phyloP scores from a whole-genome alignment of 2,797 vertebrate genomes.

The Myoxocephalus aenaeus region DNA sequence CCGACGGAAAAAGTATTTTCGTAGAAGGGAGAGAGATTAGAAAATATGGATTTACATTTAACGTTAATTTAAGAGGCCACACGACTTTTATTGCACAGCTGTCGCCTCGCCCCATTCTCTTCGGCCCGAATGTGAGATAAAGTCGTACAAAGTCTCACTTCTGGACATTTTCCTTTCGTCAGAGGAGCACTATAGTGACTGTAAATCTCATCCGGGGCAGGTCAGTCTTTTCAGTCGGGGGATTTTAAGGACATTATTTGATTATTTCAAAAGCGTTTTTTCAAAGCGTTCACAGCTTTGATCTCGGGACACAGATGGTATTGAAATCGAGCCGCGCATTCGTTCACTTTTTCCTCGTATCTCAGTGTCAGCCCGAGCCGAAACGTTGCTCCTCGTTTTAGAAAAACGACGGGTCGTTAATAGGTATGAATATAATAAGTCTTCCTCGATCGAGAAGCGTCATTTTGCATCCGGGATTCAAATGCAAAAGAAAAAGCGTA shows the following conservation, averaged over 20 bases:
- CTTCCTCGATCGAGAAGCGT: slow-evolving; percentile 1
- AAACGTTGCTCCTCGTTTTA: slow-evolving; percentile 11
- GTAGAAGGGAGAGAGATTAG: slow-evolving; percentile 58
- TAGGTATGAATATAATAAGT: neutral
- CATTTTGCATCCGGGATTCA: slow-evolving; percentile 30
- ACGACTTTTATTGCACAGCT: slow-evolving; percentile 77
- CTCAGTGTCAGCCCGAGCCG: slow-evolving; percentile 23
- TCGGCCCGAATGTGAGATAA: slow-evolving; percentile 71
- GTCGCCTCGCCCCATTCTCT: slow-evolving; percentile 59
- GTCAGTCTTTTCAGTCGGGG: slow-evolving; percentile 57
- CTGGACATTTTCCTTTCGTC: slow-evolving; percentile 54
- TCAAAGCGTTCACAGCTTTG: slow-evolving; percentile 61
- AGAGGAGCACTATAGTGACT: slow-evolving; percentile 42
- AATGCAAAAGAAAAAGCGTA: slow-evolving; percentile 18
- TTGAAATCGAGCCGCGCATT: slow-evolving; percentile 53
- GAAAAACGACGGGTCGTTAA: slow-evolving; percentile 3
- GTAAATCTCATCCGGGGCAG: slow-evolving; percentile 65
- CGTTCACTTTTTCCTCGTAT: slow-evolving; percentile 55
- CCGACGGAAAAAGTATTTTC: slow-evolving; percentile 64
- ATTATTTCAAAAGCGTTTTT: slow-evolving; percentile 32
- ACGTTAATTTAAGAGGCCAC: slow-evolving; percentile 73
- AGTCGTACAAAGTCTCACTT: slow-evolving; percentile 56
- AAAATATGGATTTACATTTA: slow-evolving; percentile 63
- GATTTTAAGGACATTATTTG: slow-evolving; percentile 66
- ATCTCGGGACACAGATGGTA: slow-evolving; percentile 62